Base-by-base conservation (phyloP, 2,888 invertebrate genomes). In the Scaptomyza cyrtandrae region DNA sequence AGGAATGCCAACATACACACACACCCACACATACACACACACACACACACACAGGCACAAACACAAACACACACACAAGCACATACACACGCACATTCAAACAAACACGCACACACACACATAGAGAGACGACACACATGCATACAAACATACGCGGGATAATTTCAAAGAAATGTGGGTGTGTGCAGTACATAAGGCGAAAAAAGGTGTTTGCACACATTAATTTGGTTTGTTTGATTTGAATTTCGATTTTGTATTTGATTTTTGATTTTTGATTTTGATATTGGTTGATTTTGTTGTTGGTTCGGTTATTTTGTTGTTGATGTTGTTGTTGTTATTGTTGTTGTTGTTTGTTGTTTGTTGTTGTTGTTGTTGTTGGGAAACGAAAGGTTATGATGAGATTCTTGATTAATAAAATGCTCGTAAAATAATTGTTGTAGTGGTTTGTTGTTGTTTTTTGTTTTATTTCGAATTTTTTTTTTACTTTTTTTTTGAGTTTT, bases 311-410 rank as follows among this genome's bases (percentile, higher is more conserved):
- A 44, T 70, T 49, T 70, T 62, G 59, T 54, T 50, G 70, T 56
- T 16, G 41, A 16, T 7, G 39, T 7, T 14, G 39, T 10, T 16
- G 41, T 16, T 58, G 44, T 58, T 56, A 49, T 64, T 58, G 35
- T 71, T 61, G 43, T 65, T 48, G 41, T 66, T 45, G 39, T 58
- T 72, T 53, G 55, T 73, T 31, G 61, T 68, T 49, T 53, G 44
- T 72, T 56, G 55, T 75, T 31, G 61, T 68, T 46, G 61, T 78
- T 44, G 73, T 78, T 71, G 55, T 78, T 78, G 82, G 87, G 80
- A 85, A 85, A 85, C 84, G 80, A 86, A 85, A 86, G 80, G 85
- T 82, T 85, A 85, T 81, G 79, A 84, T 84, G 84, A 85, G 76
- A 86, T 87, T 75, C 45, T 80, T 75, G 79, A 87, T 85, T 85